Percentiles rank a stretch among this genome's conserved stretches.
phyloP scores from a whole-genome alignment of 1,140 invertebrate genomes.

The Babylonia areolata region DNA sequence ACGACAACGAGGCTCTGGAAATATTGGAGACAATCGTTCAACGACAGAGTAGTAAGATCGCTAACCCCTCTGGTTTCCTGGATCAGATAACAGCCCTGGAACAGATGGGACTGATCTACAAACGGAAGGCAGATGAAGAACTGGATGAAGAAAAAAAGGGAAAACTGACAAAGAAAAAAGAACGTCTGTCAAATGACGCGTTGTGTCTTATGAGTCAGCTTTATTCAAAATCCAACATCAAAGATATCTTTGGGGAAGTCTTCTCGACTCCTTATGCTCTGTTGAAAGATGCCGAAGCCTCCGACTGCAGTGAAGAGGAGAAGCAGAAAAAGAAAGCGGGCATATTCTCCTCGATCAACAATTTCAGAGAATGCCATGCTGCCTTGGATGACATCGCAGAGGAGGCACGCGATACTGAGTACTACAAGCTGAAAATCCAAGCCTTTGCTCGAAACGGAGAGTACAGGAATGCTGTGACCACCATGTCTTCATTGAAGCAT shows the following conservation, averaged over 20 bases:
- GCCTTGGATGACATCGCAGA: neutral
- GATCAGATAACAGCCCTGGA: conserved; percentile 1
- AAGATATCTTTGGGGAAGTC: neutral
- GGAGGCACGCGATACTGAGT: neutral
- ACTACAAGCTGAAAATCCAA: neutral
- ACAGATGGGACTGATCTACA: conserved; percentile 20
- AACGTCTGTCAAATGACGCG: neutral
- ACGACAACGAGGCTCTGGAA: neutral
- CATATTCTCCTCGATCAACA: neutral
- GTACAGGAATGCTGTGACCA: neutral
- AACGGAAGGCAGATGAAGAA: neutral
- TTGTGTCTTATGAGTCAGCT: neutral
- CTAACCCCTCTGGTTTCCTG: neutral
- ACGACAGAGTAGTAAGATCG: neutral
- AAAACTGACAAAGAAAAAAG: conserved; percentile 10
- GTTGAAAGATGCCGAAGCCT: neutral
- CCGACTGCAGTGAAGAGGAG: neutral
- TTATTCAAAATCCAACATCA: neutral
- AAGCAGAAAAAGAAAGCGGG: neutral
- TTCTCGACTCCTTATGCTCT: conserved; percentile 14
- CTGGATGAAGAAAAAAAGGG: neutral
- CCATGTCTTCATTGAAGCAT: neutral
- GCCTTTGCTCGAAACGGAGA: neutral
- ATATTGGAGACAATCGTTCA: neutral
- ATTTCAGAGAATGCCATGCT: neutral